These are phyloP conservation scores for Rhinella marina DNA, from an alignment of 2,797 vertebrate genomes.

Conservation along the genomic window DNA sequence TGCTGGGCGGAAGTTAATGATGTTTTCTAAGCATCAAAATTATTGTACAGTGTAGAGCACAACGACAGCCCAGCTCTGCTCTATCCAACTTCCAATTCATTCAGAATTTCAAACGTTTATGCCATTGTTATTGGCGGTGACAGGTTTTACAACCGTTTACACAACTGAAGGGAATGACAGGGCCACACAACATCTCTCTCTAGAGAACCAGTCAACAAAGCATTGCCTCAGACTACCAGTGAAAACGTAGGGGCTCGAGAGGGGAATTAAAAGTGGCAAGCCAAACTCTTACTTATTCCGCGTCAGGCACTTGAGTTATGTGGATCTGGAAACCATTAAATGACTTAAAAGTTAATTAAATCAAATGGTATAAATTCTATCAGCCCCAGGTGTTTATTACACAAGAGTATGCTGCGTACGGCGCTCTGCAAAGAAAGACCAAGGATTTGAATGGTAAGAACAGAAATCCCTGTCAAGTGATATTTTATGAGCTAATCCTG, in stretches of 20 bases:
- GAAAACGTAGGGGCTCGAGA: neutral
- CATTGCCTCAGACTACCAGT: neutral
- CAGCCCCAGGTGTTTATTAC: conserved; percentile 73
- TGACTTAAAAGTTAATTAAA: conserved; percentile 79
- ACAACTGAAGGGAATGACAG: conserved; percentile 33
- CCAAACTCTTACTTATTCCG: conserved; percentile 6
- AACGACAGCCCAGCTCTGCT: neutral
- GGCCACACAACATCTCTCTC: neutral
- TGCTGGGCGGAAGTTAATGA: neutral
- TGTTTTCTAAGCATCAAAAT: conserved; percentile 12
- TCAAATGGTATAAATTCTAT: conserved; percentile 66
- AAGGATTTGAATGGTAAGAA: conserved; percentile 67
- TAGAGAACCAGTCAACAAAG: conserved; percentile 31
- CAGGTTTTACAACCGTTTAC: conserved; percentile 46
- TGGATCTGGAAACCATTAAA: conserved; percentile 64
- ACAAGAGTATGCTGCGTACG: conserved; percentile 63
- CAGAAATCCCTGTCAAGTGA: conserved; percentile 62
- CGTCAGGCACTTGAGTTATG: conserved; percentile 54
- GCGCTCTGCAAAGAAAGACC: conserved; percentile 66
- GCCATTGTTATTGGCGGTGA: conserved; percentile 41
- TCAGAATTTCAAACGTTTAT: conserved; percentile 28
- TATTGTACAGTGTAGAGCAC: conserved; percentile 10
- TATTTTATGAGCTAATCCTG: conserved; percentile 71
- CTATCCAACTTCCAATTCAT: conserved; percentile 21
- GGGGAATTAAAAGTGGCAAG: neutral